These are phyloP conservation scores for Microtus oregoni DNA, from an alignment of 2,113 vertebrate species.

Conservation along the genomic window DNA sequence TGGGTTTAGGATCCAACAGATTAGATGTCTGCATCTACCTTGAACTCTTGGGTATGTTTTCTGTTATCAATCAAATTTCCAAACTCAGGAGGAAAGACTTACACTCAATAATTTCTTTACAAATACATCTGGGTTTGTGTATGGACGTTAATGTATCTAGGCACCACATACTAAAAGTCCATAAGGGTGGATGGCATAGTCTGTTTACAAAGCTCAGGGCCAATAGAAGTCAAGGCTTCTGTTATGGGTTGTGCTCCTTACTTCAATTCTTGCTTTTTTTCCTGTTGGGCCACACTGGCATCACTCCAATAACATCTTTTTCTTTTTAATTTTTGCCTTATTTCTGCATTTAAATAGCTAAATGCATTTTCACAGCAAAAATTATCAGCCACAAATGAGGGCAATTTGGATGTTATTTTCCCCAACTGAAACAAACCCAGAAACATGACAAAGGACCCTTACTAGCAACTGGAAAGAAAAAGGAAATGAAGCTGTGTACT, in stretches of 20 bases:
- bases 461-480: not conserved
- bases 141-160: not conserved
- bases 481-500: not conserved
- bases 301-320: not conserved
- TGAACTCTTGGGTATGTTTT: not conserved
- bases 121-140: not conserved
- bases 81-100: not conserved
- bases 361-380: not conserved
- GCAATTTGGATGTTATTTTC: not conserved
- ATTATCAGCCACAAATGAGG: not conserved
- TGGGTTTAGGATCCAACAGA: not conserved
- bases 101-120: not conserved
- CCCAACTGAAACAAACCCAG: not conserved
- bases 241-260: not conserved
- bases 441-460: not conserved
- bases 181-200: accelerated
- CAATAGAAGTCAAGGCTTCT: not conserved
- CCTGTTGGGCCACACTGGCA: accelerated
- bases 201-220: not conserved
- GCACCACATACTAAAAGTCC: accelerated
- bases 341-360: not conserved
- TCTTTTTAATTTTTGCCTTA: not conserved
- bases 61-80: not conserved
- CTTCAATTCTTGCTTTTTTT: not conserved
- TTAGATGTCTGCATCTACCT: not conserved